Evolutionary conservation across 2,888 invertebrate genomes (phyloP), one percentile per base, ranked within the genome.

Genomic region (Embidobia sp.): DNA sequence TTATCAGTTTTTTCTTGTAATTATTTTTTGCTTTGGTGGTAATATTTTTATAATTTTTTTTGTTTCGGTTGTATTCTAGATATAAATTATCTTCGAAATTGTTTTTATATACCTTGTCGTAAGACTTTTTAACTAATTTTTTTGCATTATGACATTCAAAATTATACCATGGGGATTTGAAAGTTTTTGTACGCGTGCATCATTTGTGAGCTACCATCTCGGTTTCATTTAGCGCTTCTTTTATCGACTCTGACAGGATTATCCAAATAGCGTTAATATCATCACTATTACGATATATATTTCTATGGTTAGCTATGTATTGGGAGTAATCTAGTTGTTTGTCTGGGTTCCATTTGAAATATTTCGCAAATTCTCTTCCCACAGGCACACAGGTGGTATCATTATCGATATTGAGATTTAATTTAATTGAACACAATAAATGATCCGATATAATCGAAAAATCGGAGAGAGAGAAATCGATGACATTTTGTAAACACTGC

Each of bases 1-100:
- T 10, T 10, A 53, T 13, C 0, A 37, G 35, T 13, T 35, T 11
- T 2, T 11, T 13, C 8, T 35, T 35, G 15, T 35, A 53, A 11
- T 15, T n/a, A 7, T 33, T 35, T 53, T 35, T 33, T 22, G 49
- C 10, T 7, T 11, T 18, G 1, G 1, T 22, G 1, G n/a, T 13
- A 0, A 22, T 35, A 5, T 13, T 35, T 53, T 53, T 53, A 22
- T 53, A 35, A 2, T 11, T 2, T 37, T 53, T 33, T 53, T 53
- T 35, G 6, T 11, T 31, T 16, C 4, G 5, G n/a, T 22, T 35
- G 35, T 53, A 53, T 11, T 44, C 22, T 11, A 7, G 11, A 4
- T 7, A 11, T 3, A 11, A 3, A 5, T 18, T 35, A 0, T 11
- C 13, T 1, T 35, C 35, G n/a, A 10, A 35, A 35, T 19, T 8